Base-by-base conservation (phyloP, 2,113 vertebrate genomes). In the Pangasianodon hypophthalmus region DNA sequence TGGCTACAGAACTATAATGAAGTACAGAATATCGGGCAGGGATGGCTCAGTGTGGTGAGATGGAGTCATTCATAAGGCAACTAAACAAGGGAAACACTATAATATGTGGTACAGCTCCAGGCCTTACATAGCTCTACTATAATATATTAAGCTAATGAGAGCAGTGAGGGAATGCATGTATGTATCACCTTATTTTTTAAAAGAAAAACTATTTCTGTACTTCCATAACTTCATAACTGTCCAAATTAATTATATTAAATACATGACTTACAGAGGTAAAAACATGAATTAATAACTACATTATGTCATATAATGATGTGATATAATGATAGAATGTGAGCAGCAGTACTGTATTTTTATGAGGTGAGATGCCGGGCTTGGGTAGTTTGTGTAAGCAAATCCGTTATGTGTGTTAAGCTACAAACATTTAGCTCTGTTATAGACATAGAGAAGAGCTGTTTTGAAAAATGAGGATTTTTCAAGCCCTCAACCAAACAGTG, bases 1-100 rank as follows among this genome's bases (percentile, higher is more conserved):
- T 98, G 97, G 82, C 37, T 93, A 96, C 96, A 96, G 96, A 95
- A 95, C 79, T 96, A 96, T 98, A 98, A 98, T 98, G 97, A 98
- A 98, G 96, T 96, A 96, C 97, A 98, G 97, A 95, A 96, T 95
- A 93, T 95, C 95, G 94, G 93, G 91, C 95, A 94, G 92, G 88
- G 50, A 50, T 84, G 81, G 69, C 91, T 95, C 93, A 95, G 95
- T 94, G 16, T 50, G 50, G 54, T 58, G 88, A 62, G 44, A 52
- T 50, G 8, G 58, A 80, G 29, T 75, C 50, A 87, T 32, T 54
- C 19, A 44, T 44, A 87, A 71, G 18, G 50, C 85, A 67, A 52
- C 29, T 24, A 88, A 21, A 82, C 41, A 88, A 67, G 87, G 6
- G 46, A 82, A 52, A 81, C 79, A n/a, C 77, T 62, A 48, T n/a